These are phyloP conservation scores for Melipona quadrifasciata DNA, from an alignment of 1,140 invertebrate species.

Conservation along the genomic window DNA sequence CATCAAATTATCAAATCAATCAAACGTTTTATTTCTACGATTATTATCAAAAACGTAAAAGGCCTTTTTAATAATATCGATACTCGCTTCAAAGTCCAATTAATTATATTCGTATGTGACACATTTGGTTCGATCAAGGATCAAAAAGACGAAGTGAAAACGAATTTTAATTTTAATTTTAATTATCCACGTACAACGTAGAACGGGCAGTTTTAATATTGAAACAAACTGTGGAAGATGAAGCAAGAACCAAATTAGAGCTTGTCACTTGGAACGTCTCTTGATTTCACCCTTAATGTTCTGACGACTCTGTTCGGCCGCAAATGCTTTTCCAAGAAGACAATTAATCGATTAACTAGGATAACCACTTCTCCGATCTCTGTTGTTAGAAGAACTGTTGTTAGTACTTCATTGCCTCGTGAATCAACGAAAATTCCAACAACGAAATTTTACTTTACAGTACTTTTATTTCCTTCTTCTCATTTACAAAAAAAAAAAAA, in stretches of 20 bases:
- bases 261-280: neutral
- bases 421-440: neutral
- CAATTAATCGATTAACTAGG: slow-evolving; percentile 6
- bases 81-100: too few relatives aligned
- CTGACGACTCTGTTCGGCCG: neutral
- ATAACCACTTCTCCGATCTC: neutral
- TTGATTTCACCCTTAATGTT: neutral
- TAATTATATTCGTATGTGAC: too few relatives aligned
- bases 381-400: too few relatives aligned
- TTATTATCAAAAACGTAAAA: too few relatives aligned
- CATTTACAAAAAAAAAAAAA: too few relatives aligned
- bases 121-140: too few relatives aligned
- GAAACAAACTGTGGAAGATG: neutral
- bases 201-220: neutral
- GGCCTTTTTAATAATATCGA: too few relatives aligned
- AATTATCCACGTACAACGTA: too few relatives aligned
- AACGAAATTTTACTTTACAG: neutral
- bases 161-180: too few relatives aligned
- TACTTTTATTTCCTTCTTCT: neutral
- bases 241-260: neutral
- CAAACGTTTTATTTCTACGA: too few relatives aligned
- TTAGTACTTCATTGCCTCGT: neutral
- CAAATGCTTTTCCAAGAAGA: slow-evolving; percentile 3
- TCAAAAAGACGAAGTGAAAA: too few relatives aligned
- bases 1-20: too few relatives aligned